These are phyloP conservation scores for Amaurobius ferox DNA, from an alignment of 2,888 invertebrate species.

Conservation along the genomic window DNA sequence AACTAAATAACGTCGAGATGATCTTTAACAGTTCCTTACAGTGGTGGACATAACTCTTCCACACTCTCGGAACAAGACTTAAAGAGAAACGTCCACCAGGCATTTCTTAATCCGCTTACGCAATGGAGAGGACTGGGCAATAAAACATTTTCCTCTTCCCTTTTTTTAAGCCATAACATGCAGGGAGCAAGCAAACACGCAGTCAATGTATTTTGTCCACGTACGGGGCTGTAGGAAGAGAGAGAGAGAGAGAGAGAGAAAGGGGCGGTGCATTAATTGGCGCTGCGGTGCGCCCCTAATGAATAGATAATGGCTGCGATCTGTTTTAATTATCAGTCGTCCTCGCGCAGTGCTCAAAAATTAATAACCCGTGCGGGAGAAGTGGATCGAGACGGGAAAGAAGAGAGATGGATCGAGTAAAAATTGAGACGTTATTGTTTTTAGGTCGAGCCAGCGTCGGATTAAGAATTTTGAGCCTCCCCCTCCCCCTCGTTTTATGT, in stretches of 20 bases:
- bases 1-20: too few species aligned
- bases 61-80: background rate
- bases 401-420: conserved; percentile 27
- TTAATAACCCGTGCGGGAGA: conserved; percentile 63
- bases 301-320: conserved; percentile 70
- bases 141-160: conserved; percentile 17
- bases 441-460: too few species aligned
- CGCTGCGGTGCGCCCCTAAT: conserved; percentile 68
- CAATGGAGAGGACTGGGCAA: conserved; percentile 36
- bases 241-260: conserved; percentile 17
- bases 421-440: background rate
- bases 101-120: conserved; percentile 55
- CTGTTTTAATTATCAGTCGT: conserved; percentile 71
- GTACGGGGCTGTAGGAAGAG: background rate
- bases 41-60: background rate
- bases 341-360: conserved; percentile 62
- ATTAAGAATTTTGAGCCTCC: too few species aligned
- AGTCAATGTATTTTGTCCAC: conserved; percentile 9
- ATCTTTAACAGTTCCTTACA: too few species aligned
- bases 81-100: background rate
- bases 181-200: conserved; percentile 2
- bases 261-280: conserved; percentile 62
- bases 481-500: too few species aligned
- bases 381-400: conserved; percentile 22
- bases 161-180: background rate